Evolutionary conservation across 2,113 vertebrate genomes (phyloP), one percentile per base, ranked within the genome.

Genomic region (Sphaerodactylus townsendi): DNA sequence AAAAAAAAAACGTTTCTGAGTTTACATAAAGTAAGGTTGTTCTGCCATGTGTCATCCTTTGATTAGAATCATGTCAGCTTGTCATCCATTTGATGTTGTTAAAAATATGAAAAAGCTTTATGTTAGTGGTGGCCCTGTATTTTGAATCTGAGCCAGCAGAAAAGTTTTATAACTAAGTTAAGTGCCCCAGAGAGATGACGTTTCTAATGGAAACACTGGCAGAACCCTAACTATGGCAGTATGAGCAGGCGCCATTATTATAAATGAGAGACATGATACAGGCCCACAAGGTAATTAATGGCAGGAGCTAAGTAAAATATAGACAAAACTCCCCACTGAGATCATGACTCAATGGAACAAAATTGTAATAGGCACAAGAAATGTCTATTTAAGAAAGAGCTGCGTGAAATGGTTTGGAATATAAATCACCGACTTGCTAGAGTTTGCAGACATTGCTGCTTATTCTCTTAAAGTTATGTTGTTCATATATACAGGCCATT

Each of bases 201-300:
- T 94, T 95, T 94, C 90, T 93, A 93, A 93, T 96, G 96, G 95
- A 96, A 96, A 96, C 77, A 88, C 88, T 94, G 94, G 94, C 94
- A 95, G 89, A 81, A 88, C 84, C 87, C 89, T 92, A 88, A 93
- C 94, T 93, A 78, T 82, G 89, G 93, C 86, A 93, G 84, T 81
- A 81, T 91, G 85, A 86, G 85, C 93, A 91, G 94, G 91, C 90
- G 39, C 89, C 21, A 1, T 86, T 92, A 90, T 95, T 95, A 96
- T 94, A 96, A 96, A 95, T 92, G 93, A 78, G 83, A 95, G 93
- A 95, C 94, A 91, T 82, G 93, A 94, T 94, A 88, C 90, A 93
- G 94, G 85, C 92, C 91, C 93, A 93, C 89, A 80, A 96, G 92
- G 94, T 96, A 96, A 96, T 96, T 96, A 96, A 96, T 95, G 83